phyloP scores from a whole-genome alignment of 2,888 invertebrate genomes.

The Lasius platythorax region DNA sequence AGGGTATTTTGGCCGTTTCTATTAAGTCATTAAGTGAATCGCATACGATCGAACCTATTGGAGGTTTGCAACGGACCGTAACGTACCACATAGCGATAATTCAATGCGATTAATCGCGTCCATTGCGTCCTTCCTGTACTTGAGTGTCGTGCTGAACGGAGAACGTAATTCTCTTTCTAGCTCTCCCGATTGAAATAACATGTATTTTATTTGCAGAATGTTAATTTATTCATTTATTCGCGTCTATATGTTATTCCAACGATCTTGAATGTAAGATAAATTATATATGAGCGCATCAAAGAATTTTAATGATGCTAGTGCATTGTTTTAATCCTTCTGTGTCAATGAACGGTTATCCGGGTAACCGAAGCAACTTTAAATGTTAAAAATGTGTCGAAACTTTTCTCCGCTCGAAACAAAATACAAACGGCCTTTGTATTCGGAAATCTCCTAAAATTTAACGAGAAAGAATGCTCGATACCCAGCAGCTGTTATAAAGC shows the following conservation, averaged over 20 bases:
- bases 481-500: too few species aligned
- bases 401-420: too few species aligned
- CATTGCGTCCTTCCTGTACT: constrained; percentile 15
- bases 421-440: too few species aligned
- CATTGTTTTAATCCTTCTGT: background rate
- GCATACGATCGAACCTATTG: constrained; percentile 25
- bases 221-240: constrained; percentile 4
- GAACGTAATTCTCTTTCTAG: constrained; percentile 7
- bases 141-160: constrained; percentile 1
- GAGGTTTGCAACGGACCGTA: constrained; percentile 54
- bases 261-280: background rate
- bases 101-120: constrained; percentile 65
- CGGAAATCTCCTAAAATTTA: too few species aligned
- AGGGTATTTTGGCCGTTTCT: background rate
- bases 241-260: background rate
- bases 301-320: background rate
- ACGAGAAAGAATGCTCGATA: too few species aligned
- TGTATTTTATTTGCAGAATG: background rate
- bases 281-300: background rate
- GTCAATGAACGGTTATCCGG: too few species aligned
- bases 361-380: too few species aligned
- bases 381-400: too few species aligned
- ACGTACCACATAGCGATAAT: constrained; percentile 54
- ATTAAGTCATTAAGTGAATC: constrained; percentile 18
- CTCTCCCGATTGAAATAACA: background rate